Evolutionary conservation across 2,888 invertebrate genomes (phyloP), one percentile per base, ranked within the genome.

Genomic region (Leptarthrus brevirostris): DNA sequence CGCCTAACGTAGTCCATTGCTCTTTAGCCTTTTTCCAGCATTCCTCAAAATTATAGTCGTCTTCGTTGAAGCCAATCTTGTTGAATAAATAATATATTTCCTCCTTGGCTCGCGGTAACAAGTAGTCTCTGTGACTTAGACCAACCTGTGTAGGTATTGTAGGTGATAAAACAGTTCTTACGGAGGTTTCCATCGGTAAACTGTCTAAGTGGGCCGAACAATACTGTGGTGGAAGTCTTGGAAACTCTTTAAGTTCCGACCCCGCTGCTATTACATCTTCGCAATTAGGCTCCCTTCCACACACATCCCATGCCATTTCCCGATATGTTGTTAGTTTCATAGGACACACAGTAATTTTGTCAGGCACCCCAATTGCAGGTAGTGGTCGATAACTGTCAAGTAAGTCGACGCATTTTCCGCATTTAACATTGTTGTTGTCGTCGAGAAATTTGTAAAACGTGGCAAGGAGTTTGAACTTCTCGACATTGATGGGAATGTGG

Each of bases 1-100:
- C 61, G 6, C 74, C 75, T 4, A 64, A 8, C 2, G 77, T 75
- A 4, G 77, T 74, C 75, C 76, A 76, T 8, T 74, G 36, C 1
- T 30, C 49, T 6, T 69, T 16, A 2, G 76, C 77, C 2, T 30
- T 12, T 3, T 20, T 10, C 76, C 76, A 77, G 16, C 69, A 47
- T 8, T 70, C 73, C 10, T 75, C 66, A 56, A 77, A 76, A 12
- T 34, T 12, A 6, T 66, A 56, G 1, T 75, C 73, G 5, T 74
- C 36, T 53, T 2, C 10, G 1, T 12, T 12, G 12, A 40, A 5
- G 12, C 0, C 10, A 40, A 3, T 12, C n/a, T n/a, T 44, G 40
- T 8, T 22, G 18, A 61, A 61, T 40, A 61, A 20, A n/a, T 40
- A 2, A 40, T 24, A n/a, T 10, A 61, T 61, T 20, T 61, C 40